Evolutionary conservation across 2,797 vertebrate genomes (phyloP), one percentile per base, ranked within the genome.

Genomic region (Otolemur crassicaudatus): DNA sequence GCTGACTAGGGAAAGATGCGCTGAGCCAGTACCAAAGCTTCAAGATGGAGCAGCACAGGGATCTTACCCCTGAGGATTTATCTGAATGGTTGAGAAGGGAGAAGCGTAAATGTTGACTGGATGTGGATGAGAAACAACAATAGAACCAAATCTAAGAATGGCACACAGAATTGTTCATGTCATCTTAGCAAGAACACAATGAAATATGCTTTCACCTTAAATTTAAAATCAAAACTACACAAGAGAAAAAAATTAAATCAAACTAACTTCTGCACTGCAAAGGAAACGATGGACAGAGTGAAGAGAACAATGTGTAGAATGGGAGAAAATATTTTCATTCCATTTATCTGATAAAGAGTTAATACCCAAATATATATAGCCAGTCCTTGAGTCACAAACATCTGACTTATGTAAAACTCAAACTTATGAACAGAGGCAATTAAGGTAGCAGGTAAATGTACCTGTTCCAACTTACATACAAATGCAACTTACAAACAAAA

Each of bases 21-120:
- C 23, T 11, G 5, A 34, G 34, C 23, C 53, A 22, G 17, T 29
- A 22, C 37, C 34, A 14, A 31, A 77, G 11, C 20, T 63, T 43
- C 22, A 20, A 7, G 20, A 8, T 7, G 11, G 37, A 12, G 23
- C 5, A 37, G 10, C 49, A 14, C 0, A 0, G 37, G n/a, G 3
- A 16, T 40, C 5, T 17, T 17, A 12, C 16, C 20, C 37, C 12
- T 46, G 2, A 49, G 27, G 10, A 61, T 31, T 16, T 25, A 46
- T 12, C 20, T 19, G 25, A 72, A 67, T 13, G 37, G 46, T 0
- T 1, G 5, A 76, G 25, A 61, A 70, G 14, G 20, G 7, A 63
- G 5, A 46, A 16, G 7, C 7, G 8, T 34, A 56, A 70, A 19
- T 22, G 11, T 14, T 9, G 31, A 43, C 6, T 43, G 40, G 40